phyloP scores from a whole-genome alignment of 2,888 invertebrate species.

The Tenthredo scrophulariae region DNA sequence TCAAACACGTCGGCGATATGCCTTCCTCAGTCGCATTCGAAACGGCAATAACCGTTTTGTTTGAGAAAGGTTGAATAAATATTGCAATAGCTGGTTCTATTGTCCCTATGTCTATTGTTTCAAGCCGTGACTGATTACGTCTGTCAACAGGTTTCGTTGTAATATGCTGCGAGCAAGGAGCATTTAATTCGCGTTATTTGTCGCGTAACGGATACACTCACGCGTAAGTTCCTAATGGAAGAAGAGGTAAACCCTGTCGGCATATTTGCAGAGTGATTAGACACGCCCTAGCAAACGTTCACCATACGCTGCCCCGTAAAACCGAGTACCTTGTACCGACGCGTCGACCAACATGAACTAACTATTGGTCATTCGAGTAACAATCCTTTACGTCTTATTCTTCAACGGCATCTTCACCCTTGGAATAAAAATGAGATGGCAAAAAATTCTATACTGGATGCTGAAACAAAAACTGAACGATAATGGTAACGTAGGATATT shows the following conservation, averaged over 20 bases:
- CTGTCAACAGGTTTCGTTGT: conserved; percentile 45
- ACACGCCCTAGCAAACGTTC: conserved; percentile 37
- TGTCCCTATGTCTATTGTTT: conserved; percentile 37
- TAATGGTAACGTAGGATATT: not conserved
- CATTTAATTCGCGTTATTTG: conserved; percentile 41
- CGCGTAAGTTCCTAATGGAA: conserved; percentile 39
- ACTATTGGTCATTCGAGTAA: not conserved
- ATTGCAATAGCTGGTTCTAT: conserved; percentile 36
- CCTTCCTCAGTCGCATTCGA: conserved; percentile 1
- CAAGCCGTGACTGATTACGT: conserved; percentile 44
- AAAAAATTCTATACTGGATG: not conserved
- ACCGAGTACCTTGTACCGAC: conserved; percentile 10
- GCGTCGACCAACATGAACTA: not conserved
- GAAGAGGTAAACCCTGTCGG: conserved; percentile 33
- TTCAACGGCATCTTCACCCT: not conserved
- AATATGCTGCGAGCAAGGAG: conserved; percentile 29
- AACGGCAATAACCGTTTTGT: conserved; percentile 38
- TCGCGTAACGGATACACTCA: conserved; percentile 42
- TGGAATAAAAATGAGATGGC: not conserved
- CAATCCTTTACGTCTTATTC: not conserved
- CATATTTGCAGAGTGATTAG: conserved; percentile 47
- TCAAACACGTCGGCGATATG: not conserved
- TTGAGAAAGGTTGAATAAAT: conserved; percentile 36
- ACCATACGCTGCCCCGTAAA: conserved; percentile 31
- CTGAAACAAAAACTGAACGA: not conserved